These are phyloP conservation scores for Scolopax mira DNA, from an alignment of 2,113 vertebrate genomes.

Conservation along the genomic window DNA sequence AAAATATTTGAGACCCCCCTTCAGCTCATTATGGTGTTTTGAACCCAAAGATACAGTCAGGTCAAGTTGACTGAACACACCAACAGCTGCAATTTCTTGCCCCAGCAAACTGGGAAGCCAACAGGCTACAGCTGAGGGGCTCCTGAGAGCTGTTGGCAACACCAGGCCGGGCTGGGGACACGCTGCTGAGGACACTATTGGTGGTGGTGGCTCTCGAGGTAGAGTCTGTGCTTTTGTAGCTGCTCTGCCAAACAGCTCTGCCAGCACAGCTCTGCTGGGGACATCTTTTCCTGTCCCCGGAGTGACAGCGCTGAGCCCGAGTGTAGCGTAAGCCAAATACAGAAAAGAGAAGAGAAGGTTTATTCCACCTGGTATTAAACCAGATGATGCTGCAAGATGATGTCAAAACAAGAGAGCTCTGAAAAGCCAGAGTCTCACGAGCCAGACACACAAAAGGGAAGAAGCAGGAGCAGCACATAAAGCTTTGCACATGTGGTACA, in stretches of 20 bases:
- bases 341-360: not conserved
- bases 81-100: not conserved
- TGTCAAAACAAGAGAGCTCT: not conserved
- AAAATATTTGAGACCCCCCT: not conserved
- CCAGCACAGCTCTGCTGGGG: not conserved
- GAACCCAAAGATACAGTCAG: not conserved
- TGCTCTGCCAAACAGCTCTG: not conserved
- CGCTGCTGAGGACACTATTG: not conserved
- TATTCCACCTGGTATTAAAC: not conserved
- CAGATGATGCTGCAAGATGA: not conserved
- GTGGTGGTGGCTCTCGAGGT: not conserved
- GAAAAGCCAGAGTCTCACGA: not conserved
- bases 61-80: not conserved
- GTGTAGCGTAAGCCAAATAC: not conserved
- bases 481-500: fast-evolving
- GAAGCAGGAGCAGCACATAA: not conserved
- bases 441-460: not conserved
- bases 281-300: not conserved
- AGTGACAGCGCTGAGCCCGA: not conserved
- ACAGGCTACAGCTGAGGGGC: not conserved
- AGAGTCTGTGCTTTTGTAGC: not conserved
- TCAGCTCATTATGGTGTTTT: not conserved
- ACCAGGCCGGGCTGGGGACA: not conserved
- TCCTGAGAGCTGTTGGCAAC: not conserved
- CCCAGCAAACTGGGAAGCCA: not conserved